Evolutionary conservation across 2,888 invertebrate species (phyloP).

Genomic region (Aspidiotus destructor): DNA sequence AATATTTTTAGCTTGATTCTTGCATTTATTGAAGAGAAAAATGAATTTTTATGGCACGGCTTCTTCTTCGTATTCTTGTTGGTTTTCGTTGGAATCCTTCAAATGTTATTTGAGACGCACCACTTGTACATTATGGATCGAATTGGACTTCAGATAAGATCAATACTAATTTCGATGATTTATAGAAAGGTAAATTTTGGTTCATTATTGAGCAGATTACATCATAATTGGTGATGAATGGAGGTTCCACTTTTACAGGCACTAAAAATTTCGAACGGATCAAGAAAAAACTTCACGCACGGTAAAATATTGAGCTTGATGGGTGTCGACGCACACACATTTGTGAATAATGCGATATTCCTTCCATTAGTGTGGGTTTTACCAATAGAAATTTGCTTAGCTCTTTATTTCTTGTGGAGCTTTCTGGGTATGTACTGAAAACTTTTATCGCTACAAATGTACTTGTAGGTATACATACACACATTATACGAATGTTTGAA

Average conservation of each 20-base stretch:
- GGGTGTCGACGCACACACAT: constrained; percentile 46
- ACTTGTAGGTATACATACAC: too few relatives aligned
- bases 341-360: constrained; percentile 44
- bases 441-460: too few relatives aligned
- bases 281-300: constrained; percentile 43
- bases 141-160: constrained; percentile 49
- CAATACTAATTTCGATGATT: constrained; percentile 48
- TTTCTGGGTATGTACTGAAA: constrained; percentile 41
- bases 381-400: constrained; percentile 48
- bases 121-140: constrained; percentile 49
- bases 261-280: constrained; percentile 42
- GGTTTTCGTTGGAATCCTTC: constrained; percentile 46
- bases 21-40: constrained; percentile 36
- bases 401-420: constrained; percentile 47
- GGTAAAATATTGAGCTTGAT: constrained; percentile 48
- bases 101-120: constrained; percentile 48
- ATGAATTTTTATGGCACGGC: constrained; percentile 48
- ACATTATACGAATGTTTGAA: neutral
- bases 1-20: too few relatives aligned
- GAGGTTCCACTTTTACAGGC: constrained; percentile 36
- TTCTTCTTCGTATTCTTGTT: constrained; percentile 48
- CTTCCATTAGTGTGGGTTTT: constrained; percentile 46
- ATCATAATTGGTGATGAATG: too few relatives aligned
- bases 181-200: constrained; percentile 46
- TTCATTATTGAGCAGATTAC: too few relatives aligned